These are phyloP conservation scores for Lanius collurio DNA, from an alignment of 2,113 vertebrate species.

Conservation along the genomic window DNA sequence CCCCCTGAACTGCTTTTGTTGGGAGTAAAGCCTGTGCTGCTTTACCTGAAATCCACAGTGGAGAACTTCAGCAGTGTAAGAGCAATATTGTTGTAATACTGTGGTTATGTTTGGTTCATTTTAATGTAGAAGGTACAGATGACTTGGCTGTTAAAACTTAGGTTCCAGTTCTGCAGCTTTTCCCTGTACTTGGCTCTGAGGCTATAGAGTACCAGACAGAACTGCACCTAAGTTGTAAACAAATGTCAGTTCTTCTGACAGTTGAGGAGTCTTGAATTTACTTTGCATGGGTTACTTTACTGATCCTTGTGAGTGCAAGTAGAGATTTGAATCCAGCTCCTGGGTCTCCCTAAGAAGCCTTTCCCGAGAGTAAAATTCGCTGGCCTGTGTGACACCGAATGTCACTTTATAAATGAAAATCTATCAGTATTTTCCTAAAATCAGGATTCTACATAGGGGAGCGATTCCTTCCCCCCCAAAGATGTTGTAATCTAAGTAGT, in stretches of 20 bases:
- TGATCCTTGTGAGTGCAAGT: neutral
- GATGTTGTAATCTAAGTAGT: neutral
- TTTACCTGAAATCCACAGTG: conserved; percentile 84
- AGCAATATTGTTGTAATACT: neutral
- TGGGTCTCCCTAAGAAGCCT: neutral
- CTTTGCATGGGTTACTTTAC: neutral
- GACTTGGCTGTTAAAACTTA: neutral
- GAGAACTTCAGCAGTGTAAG: conserved; percentile 82
- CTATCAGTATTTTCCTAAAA: neutral
- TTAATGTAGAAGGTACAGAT: neutral
- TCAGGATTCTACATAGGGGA: neutral
- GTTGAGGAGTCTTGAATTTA: neutral
- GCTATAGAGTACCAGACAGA: neutral
- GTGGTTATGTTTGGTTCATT: neutral
- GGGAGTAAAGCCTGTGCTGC: conserved; percentile 80
- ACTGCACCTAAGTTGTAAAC: neutral
- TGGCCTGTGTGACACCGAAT: neutral
- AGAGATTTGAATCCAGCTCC: neutral
- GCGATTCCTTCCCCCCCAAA: neutral
- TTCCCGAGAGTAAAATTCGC: neutral
- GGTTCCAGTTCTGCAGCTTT: neutral
- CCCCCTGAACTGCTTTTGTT: conserved; percentile 63
- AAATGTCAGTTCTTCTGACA: neutral
- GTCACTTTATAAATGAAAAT: neutral
- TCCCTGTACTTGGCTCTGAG: neutral